Percentiles rank a stretch among this genome's conserved stretches.
These are phyloP conservation scores for Paramacrobiotus metropolitanus DNA, from an alignment of 1,140 invertebrate genomes.

Conservation along the genomic window DNA sequence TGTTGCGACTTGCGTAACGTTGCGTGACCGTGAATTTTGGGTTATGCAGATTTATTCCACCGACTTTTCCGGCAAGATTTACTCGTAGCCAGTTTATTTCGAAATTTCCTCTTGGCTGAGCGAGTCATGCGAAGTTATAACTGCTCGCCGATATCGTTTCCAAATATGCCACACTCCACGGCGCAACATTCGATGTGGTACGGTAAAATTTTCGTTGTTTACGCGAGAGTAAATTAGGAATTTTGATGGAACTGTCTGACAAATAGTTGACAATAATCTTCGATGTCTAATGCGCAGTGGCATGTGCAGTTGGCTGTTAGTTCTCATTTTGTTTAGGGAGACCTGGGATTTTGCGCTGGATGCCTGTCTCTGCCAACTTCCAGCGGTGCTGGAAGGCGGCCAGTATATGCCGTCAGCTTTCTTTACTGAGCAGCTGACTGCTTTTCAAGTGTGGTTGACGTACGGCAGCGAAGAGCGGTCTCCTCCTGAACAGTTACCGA, in stretches of 20 bases:
- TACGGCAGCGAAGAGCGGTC: slow-evolving; percentile 46
- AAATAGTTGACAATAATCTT: too few species aligned
- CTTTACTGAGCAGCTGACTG: slow-evolving; percentile 92
- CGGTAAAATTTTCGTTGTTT: slow-evolving; percentile 10
- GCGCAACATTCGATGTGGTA: slow-evolving; percentile 44
- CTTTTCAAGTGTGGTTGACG: slow-evolving; percentile 85
- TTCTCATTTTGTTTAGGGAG: slow-evolving; percentile 42
- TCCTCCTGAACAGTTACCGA: slow-evolving; percentile 85
- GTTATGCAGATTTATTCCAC: slow-evolving; percentile 75
- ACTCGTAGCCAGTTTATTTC: slow-evolving; percentile 86
- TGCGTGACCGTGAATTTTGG: too few species aligned
- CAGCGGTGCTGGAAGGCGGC: slow-evolving; percentile 36
- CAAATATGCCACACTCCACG: slow-evolving; percentile 55
- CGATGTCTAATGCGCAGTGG: too few species aligned
- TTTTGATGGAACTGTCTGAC: too few species aligned
- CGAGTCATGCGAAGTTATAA: slow-evolving; percentile 85
- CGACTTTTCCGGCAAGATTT: slow-evolving; percentile 88
- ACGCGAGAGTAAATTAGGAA: background rate
- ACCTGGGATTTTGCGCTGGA: slow-evolving; percentile 94
- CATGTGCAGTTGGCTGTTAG: too few species aligned
- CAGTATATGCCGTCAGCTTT: slow-evolving; percentile 50
- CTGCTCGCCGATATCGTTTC: slow-evolving; percentile 74
- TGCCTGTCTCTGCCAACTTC: slow-evolving; percentile 66
- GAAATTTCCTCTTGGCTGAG: slow-evolving; percentile 90
- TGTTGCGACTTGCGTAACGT: too few species aligned